A percentile compares a stretch with the other conserved stretches of the same genome.
Conservation (phyloP, 2,888 invertebrate genomes). For the Deilephila porcellus region DNA sequence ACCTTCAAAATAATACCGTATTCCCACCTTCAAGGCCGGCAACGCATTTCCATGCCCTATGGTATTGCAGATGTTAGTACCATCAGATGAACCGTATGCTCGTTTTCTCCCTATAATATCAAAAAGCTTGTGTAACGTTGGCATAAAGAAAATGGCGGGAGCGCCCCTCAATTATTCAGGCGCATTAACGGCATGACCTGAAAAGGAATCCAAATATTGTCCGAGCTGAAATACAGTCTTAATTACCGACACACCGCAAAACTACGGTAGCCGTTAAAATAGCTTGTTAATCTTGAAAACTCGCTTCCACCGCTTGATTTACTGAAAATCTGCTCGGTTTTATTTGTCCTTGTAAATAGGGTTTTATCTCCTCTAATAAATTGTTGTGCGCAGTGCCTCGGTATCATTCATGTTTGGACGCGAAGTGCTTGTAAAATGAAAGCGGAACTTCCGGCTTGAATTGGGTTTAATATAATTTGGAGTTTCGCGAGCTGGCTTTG, state of each 20-base stretch:
- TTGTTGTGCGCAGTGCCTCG: slow-evolving; percentile 14
- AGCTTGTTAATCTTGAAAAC: slow-evolving; percentile 25
- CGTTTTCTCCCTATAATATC: no score
- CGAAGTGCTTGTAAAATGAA: slow-evolving; percentile 16
- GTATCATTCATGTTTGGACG: slow-evolving; percentile 22
- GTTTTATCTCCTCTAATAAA: slow-evolving; percentile 16
- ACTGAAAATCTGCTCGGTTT: slow-evolving; percentile 18
- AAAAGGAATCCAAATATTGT: slow-evolving; percentile 24
- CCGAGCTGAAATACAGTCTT: slow-evolving; percentile 27
- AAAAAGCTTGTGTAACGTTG: neutral
- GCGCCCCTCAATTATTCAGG: slow-evolving; percentile 22
- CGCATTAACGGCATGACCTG: slow-evolving; percentile 20
- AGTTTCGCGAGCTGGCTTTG: neutral
- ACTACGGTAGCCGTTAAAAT: slow-evolving; percentile 8
- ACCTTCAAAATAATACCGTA: no score
- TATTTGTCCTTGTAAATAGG: slow-evolving; percentile 17
- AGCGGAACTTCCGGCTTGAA: slow-evolving; percentile 6
- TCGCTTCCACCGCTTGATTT: slow-evolving; percentile 4
- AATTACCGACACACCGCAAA: slow-evolving; percentile 27
- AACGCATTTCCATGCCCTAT: no score
- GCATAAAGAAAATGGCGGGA: slow-evolving; percentile 6
- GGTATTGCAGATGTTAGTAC: no score
- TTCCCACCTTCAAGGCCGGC: no score
- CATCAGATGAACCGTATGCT: no score
- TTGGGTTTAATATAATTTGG: slow-evolving; percentile 20